Percentiles rank a stretch among this genome's conserved stretches.
phyloP scores from a whole-genome alignment of 2,113 vertebrate species.

The Hyaena hyaena region DNA sequence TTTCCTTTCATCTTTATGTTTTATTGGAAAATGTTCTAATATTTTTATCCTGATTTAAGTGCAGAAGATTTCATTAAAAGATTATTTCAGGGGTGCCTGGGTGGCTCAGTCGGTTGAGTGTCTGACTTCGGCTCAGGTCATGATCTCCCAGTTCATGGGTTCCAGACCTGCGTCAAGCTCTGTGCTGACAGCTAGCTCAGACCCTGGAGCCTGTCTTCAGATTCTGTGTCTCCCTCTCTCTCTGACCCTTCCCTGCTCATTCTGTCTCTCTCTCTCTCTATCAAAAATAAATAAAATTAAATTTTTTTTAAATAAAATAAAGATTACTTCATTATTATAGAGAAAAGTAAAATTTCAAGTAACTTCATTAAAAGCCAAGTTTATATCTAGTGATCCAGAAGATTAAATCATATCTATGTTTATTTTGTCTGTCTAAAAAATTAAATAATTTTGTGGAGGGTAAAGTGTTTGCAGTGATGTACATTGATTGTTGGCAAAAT shows the following conservation, averaged over 20 bases:
- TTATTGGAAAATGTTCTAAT: background rate
- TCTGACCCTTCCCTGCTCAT: too few species aligned
- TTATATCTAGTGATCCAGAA: background rate
- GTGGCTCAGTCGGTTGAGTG: too few species aligned
- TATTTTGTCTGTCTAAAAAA: background rate
- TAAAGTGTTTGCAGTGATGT: background rate
- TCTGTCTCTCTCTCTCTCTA: too few species aligned
- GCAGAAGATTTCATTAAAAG: constrained; percentile 16
- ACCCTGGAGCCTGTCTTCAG: too few species aligned
- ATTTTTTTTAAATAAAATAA: background rate
- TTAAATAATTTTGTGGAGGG: background rate
- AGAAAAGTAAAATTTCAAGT: background rate
- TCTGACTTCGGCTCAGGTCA: too few species aligned
- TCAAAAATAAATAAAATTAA: too few species aligned
- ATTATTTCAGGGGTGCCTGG: background rate
- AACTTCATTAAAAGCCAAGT: background rate
- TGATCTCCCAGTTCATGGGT: too few species aligned
- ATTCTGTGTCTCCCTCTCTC: too few species aligned
- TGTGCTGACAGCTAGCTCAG: too few species aligned
- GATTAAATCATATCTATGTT: background rate
- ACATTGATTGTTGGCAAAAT: background rate
- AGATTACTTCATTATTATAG: background rate
- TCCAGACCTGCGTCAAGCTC: too few species aligned
- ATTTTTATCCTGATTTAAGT: background rate
- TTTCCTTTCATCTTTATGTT: constrained; percentile 10